Evolutionary conservation across 2,888 invertebrate genomes (phyloP), one percentile per base, ranked within the genome.

Genomic region (Spatulosminthurus flaviceps): DNA sequence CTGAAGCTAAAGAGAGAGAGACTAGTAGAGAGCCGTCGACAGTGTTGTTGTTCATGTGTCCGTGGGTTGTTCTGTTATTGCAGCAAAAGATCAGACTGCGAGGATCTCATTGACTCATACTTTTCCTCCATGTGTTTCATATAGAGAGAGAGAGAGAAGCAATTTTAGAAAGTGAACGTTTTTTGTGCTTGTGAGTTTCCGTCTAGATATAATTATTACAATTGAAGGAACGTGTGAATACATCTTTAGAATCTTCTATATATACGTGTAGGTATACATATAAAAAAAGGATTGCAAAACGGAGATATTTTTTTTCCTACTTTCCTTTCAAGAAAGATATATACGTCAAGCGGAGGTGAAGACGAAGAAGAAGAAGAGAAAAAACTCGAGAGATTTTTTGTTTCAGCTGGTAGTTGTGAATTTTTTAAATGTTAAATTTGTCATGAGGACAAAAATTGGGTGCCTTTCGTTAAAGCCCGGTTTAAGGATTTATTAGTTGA

Each of bases 61-160:
- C 69, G 69, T 69, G 69, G 69, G 69, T 69, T 34, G 69, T 69
- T 69, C 34, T 69, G 69, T 34, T 69, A 34, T 34, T 69, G 69
- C 69, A 69, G 69, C 29, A 69, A 69, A n/a, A 69, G 69, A 69
- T 34, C 34, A 69, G 34, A 34, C 69, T 69, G 69, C n/a, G 69
- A 69, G 69, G 69, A 69, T 69, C 69, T 69, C 69, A 69, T 69
- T 34, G 69, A 69, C 69, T 69, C 69, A 69, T 69, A n/a, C n/a
- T n/a, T n/a, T n/a, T 51, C n/a, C 51, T 51, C 9, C n/a, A 51
- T 51, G n/a, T 19, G 51, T 51, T n/a, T n/a, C n/a, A n/a, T n/a
- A n/a, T n/a, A n/a, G n/a, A n/a, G 51, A 11, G 51, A 11, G 51
- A 51, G 16, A 51, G 69, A 29, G 69, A 69, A 69, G 28, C 28